Conservation (phyloP, 2,888 invertebrate species). For the Cynaeus angustus region DNA sequence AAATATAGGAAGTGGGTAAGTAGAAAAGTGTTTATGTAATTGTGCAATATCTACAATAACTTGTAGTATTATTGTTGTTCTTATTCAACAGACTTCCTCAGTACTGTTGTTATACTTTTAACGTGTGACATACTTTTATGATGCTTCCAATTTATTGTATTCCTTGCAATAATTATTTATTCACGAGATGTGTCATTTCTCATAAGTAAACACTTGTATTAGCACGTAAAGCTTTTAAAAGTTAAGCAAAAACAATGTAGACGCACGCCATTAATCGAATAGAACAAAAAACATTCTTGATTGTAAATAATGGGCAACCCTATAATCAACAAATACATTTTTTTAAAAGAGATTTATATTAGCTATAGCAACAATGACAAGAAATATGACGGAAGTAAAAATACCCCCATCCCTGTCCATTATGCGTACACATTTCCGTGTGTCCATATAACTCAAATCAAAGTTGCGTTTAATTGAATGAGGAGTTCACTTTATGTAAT, state of each 20-base stretch:
- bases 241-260: neutral
- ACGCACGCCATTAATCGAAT: too few species aligned
- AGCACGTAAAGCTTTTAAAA: constrained; percentile 1
- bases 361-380: too few species aligned
- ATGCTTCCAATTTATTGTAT: neutral
- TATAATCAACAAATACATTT: too few species aligned
- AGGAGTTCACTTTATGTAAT: neutral
- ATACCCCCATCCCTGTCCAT: too few species aligned
- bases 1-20: constrained; percentile 29
- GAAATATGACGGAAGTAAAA: too few species aligned
- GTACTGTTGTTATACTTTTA: constrained; percentile 25
- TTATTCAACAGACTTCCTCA: constrained; percentile 51
- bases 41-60: constrained; percentile 49
- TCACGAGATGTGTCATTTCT: too few species aligned
- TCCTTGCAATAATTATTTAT: too few species aligned
- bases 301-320: too few species aligned
- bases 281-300: too few species aligned
- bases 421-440: neutral
- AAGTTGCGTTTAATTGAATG: neutral
- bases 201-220: too few species aligned
- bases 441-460: neutral
- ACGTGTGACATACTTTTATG: constrained; percentile 30
- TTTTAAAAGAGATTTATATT: too few species aligned
- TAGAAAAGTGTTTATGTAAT: constrained; percentile 47
- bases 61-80: constrained; percentile 51